Evolutionary conservation across 2,113 vertebrate genomes (phyloP).

Genomic region (Craseonycteris thonglongyai): DNA sequence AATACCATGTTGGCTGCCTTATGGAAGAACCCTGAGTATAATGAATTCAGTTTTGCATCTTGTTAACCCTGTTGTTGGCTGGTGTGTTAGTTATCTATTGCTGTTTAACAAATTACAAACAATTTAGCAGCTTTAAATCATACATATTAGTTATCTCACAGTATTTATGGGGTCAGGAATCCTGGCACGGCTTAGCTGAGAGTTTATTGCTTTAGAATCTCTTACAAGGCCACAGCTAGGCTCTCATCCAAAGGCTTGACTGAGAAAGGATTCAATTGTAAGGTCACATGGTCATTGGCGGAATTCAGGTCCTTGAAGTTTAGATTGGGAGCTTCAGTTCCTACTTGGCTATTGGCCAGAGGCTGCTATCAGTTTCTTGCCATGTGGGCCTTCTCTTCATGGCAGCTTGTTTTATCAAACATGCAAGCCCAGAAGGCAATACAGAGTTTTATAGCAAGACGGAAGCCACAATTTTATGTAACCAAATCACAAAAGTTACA

Average conservation of each 20-base stretch:
- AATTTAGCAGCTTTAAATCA: neutral
- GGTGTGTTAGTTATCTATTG: neutral
- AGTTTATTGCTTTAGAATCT: neutral
- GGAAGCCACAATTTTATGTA: neutral
- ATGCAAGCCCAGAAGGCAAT: neutral
- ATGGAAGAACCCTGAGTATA: neutral
- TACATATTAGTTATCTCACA: neutral
- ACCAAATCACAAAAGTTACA: neutral
- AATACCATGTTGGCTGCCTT: neutral
- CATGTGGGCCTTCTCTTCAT: neutral
- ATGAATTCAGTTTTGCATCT: neutral
- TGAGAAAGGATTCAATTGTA: neutral
- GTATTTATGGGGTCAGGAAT: neutral
- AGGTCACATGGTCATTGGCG: neutral
- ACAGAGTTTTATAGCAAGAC: neutral
- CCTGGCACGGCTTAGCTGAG: neutral
- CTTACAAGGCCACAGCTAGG: neutral
- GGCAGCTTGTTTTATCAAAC: neutral
- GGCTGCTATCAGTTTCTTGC: neutral
- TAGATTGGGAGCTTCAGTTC: neutral
- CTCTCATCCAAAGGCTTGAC: neutral
- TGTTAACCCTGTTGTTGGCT: neutral
- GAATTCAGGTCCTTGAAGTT: neutral
- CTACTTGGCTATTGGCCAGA: neutral
- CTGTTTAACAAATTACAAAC: neutral